A percentile compares a stretch with the other conserved stretches of the same genome.
Conservation (phyloP, 2,113 vertebrate species). For the Tiliqua scincoides region DNA sequence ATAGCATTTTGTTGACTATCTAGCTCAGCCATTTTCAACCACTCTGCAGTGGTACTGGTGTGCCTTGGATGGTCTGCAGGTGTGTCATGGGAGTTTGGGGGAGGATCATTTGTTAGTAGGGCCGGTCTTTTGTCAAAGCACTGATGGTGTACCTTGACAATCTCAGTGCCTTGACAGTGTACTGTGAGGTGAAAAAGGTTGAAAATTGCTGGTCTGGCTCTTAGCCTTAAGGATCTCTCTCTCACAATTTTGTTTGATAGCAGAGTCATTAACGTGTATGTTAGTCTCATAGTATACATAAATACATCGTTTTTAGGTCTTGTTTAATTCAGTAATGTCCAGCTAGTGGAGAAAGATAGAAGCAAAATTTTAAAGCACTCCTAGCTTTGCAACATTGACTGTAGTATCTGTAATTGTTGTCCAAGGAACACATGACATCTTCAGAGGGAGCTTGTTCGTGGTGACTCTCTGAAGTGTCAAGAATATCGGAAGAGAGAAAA, state of each 20-base stretch:
- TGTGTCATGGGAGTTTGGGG: too few relatives aligned
- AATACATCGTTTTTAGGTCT: background rate
- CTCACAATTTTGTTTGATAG: background rate
- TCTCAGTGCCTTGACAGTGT: too few relatives aligned
- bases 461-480: constrained; percentile 6
- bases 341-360: background rate
- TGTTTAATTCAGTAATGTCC: background rate
- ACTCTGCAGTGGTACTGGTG: too few relatives aligned
- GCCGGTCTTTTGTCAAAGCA: too few relatives aligned
- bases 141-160: too few relatives aligned
- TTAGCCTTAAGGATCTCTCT: background rate
- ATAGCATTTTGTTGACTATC: background rate
- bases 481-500: constrained; percentile 44
- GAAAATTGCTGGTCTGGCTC: too few relatives aligned
- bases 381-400: background rate
- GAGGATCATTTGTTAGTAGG: too few relatives aligned
- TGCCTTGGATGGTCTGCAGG: too few relatives aligned
- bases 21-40: too few relatives aligned
- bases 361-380: background rate
- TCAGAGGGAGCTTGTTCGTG: background rate
- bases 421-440: background rate
- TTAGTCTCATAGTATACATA: background rate
- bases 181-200: too few relatives aligned
- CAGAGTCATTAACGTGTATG: too few relatives aligned
- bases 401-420: background rate